A percentile compares a stretch with the other conserved stretches of the same genome.
Evolutionary conservation across 1,140 invertebrate species (phyloP).

Genomic region (Cardiocondyla obscurior): DNA sequence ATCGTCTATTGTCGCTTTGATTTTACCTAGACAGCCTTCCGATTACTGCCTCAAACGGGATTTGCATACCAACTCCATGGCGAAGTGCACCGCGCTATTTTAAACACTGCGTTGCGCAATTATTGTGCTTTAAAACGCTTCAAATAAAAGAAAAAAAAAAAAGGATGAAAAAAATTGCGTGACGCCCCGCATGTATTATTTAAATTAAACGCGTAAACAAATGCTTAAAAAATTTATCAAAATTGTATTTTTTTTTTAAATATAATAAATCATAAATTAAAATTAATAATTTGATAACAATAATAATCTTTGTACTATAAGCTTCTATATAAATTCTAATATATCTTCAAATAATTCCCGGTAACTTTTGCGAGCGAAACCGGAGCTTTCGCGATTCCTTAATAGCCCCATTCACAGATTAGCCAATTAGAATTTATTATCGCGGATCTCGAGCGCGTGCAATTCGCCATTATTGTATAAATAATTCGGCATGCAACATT

Average conservation of each 20-base stretch:
- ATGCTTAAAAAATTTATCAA: not conserved
- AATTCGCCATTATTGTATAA: slow-evolving; percentile 3
- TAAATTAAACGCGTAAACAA: not conserved
- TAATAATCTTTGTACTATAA: too few relatives aligned
- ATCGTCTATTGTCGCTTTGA: slow-evolving; percentile 45
- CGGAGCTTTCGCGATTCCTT: not conserved
- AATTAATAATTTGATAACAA: too few relatives aligned
- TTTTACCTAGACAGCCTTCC: slow-evolving; percentile 25
- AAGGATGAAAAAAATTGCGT: too few relatives aligned
- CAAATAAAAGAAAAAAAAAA: not conserved
- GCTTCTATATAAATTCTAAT: not conserved
- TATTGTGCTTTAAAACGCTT: slow-evolving; percentile 20
- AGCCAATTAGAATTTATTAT: not conserved
- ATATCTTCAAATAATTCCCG: not conserved
- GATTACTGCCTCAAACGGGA: slow-evolving; percentile 44
- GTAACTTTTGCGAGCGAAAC: not conserved
- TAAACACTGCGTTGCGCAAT: not conserved
- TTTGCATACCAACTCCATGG: slow-evolving; percentile 44
- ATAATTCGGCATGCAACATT: slow-evolving; percentile 20
- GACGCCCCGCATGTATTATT: not conserved
- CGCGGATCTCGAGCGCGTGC: not conserved
- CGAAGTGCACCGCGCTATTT: not conserved
- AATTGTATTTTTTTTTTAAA: too few relatives aligned
- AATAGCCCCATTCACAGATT: not conserved
- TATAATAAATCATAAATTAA: too few relatives aligned